These are phyloP conservation scores for Schizopygopsis malacanthus DNA, from an alignment of 2,797 vertebrate species.

Conservation along the genomic window DNA sequence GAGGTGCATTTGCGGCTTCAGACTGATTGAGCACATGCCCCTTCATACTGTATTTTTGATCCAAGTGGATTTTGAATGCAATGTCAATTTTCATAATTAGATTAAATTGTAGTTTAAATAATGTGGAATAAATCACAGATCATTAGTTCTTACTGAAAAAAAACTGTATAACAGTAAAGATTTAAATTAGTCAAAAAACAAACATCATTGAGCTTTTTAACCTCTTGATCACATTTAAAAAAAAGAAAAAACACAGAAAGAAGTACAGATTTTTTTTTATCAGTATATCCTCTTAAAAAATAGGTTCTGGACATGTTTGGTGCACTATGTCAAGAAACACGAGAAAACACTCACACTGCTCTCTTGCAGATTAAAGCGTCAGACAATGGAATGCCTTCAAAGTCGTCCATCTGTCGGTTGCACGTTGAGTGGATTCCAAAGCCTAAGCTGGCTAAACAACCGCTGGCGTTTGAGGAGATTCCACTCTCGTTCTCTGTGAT, in stretches of 20 bases:
- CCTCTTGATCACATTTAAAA: not conserved
- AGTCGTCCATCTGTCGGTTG: constrained; percentile 83
- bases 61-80: constrained; percentile 7
- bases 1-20: not conserved
- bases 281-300: not conserved
- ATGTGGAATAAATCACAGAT: not conserved
- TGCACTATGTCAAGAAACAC: constrained; percentile 1
- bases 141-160: not conserved
- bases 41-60: not conserved
- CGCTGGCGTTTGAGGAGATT: constrained; percentile 82
- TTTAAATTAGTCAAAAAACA: not conserved
- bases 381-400: constrained; percentile 87
- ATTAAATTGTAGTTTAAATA: not conserved
- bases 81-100: not conserved
- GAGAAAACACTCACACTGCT: constrained; percentile 13
- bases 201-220: not conserved
- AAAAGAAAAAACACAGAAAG: not conserved
- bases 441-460: constrained; percentile 75
- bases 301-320: not conserved
- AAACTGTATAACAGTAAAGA: not conserved
- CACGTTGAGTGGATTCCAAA: constrained; percentile 88
- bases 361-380: constrained; percentile 83
- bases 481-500: constrained; percentile 85
- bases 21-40: not conserved
- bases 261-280: not conserved